Conservation (phyloP, 2,113 vertebrate genomes). For the Amazona guildingii region DNA sequence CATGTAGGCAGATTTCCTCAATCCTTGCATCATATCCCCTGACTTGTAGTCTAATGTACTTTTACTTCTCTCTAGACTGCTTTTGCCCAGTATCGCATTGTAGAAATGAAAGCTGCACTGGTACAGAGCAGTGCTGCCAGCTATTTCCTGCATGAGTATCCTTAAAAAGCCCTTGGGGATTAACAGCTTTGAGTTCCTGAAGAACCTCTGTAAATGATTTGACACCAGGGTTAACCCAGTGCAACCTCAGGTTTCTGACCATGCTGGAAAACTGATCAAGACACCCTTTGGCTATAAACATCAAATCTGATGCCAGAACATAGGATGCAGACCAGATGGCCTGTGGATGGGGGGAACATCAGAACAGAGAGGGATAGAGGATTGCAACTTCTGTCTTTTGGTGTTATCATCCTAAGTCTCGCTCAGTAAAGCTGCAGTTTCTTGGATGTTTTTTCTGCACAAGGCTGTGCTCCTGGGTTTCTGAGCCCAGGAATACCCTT, state of each 20-base stretch:
- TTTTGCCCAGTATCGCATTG: not conserved
- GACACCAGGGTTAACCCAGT: not conserved
- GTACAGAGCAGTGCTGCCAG: not conserved
- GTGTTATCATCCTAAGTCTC: not conserved
- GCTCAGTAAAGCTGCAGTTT: not conserved
- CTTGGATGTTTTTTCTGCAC: not conserved
- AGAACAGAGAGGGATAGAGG: not conserved
- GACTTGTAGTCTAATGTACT: not conserved
- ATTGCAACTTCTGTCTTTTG: conserved; percentile 1
- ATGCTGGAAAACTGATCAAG: not conserved
- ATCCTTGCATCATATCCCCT: not conserved
- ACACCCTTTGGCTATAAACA: not conserved
- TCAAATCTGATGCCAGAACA: not conserved
- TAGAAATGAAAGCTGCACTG: not conserved
- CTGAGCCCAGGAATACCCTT: not conserved
- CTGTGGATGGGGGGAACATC: not conserved
- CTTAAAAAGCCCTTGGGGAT: not conserved
- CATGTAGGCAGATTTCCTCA: not conserved
- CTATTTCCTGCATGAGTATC: not conserved
- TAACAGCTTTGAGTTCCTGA: not conserved
- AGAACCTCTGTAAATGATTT: not conserved
- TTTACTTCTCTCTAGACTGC: not conserved
- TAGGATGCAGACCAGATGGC: conserved; percentile 25
- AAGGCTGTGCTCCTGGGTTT: not conserved
- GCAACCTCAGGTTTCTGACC: not conserved